phyloP scores from a whole-genome alignment of 1,140 invertebrate species.

The Papilio dardanus region DNA sequence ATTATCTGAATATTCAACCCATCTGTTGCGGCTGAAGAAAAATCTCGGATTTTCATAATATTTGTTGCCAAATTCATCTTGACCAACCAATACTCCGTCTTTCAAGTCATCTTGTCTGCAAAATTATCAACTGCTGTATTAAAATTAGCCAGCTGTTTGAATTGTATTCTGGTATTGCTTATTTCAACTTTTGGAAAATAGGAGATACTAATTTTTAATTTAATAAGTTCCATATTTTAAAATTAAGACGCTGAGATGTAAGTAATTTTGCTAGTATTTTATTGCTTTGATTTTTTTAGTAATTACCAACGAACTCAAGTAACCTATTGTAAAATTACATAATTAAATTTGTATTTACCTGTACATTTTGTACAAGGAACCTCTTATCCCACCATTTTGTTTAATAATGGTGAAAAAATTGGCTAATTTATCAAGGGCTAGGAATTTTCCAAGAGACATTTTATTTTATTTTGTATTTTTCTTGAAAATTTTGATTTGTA shows the following conservation, averaged over 20 bases:
- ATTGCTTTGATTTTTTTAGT: no score
- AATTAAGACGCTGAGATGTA: neutral
- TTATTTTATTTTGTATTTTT: neutral
- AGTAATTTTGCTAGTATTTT: no score
- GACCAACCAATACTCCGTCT: constrained; percentile 93
- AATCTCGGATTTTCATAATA: constrained; percentile 97
- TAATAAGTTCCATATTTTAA: no score
- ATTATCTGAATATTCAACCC: constrained; percentile 94
- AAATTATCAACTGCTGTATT: constrained; percentile 34
- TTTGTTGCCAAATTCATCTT: constrained; percentile 97
- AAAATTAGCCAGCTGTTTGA: neutral
- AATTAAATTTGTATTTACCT: constrained; percentile 85
- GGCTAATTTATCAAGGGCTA: constrained; percentile 89
- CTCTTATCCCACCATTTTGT: constrained; percentile 90
- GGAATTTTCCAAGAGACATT: constrained; percentile 49
- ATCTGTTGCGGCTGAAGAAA: constrained; percentile 96
- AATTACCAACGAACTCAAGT: constrained; percentile 2
- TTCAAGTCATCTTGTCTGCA: constrained; percentile 94
- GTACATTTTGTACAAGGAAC: constrained; percentile 87
- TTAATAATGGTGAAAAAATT: constrained; percentile 87
- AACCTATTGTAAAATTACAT: constrained; percentile 61
- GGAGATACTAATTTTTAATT: neutral
- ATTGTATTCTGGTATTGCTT: neutral
- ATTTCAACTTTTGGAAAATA: neutral
- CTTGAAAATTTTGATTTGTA: neutral